These are phyloP conservation scores for Mesaphorura yosii DNA, from an alignment of 1,140 invertebrate species.

Conservation along the genomic window DNA sequence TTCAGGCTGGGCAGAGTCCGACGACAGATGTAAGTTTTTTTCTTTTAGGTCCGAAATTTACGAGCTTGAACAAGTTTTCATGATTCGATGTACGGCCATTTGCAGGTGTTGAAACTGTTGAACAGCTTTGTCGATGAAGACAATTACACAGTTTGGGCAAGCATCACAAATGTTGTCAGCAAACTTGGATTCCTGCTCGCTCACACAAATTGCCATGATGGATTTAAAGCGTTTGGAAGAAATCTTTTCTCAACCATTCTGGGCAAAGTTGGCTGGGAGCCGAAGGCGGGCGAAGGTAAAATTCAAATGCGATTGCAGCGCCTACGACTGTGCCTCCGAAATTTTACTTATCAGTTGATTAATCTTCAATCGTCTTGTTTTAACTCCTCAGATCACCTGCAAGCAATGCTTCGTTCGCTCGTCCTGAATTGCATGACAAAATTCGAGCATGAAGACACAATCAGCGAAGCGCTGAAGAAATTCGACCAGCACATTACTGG, in stretches of 20 bases:
- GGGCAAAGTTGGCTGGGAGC: conserved; percentile 63
- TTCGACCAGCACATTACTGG: conserved; percentile 58
- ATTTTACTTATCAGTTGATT: not conserved
- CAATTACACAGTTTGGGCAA: conserved; percentile 87
- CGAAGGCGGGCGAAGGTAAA: conserved; percentile 53
- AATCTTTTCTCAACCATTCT: conserved; percentile 58
- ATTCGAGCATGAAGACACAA: conserved; percentile 60
- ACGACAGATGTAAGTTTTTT: conserved; percentile 49
- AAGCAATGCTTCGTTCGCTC: conserved; percentile 69
- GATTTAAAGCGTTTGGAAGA: conserved; percentile 58
- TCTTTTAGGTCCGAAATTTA: not conserved
- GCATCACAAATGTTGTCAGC: conserved; percentile 63
- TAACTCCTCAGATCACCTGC: conserved; percentile 51
- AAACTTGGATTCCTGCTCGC: conserved; percentile 62
- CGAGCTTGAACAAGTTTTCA: not conserved
- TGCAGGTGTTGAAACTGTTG: conserved; percentile 51
- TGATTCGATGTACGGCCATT: not conserved
- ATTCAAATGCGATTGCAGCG: not conserved
- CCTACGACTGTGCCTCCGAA: too few relatives aligned
- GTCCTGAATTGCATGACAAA: conserved; percentile 68
- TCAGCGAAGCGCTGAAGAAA: conserved; percentile 55
- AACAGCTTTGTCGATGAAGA: conserved; percentile 70
- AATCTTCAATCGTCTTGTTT: not conserved
- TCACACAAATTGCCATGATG: conserved; percentile 55
- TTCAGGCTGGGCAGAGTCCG: conserved; percentile 69